Percentiles rank a stretch among this genome's conserved stretches.
phyloP scores from a whole-genome alignment of 2,888 invertebrate genomes.

The Fragum fragum region DNA sequence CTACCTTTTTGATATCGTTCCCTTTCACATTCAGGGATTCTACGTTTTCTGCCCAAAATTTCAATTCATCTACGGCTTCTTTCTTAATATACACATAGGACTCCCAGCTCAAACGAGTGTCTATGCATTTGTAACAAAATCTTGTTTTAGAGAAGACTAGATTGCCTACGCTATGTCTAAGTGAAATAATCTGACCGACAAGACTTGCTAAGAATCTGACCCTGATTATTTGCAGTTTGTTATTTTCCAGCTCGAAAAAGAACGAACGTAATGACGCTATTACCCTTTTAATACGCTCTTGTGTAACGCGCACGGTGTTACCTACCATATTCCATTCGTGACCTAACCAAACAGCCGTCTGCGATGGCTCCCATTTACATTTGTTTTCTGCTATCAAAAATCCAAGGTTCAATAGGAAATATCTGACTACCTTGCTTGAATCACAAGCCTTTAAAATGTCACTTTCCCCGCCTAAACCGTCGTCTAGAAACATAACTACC shows the following conservation, averaged over 20 bases:
- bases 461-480: constrained; percentile 29
- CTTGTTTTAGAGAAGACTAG: constrained; percentile 10
- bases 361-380: constrained; percentile 9
- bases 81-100: not conserved
- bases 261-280: not conserved
- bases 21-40: not conserved
- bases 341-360: constrained; percentile 22
- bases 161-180: constrained; percentile 22
- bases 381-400: constrained; percentile 34
- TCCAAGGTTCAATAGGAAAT: constrained; percentile 6
- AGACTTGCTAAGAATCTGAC: constrained; percentile 17
- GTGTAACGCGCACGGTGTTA: not conserved
- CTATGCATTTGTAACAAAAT: constrained; percentile 1
- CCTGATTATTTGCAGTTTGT: not conserved
- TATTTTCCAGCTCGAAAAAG: not conserved
- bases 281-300: not conserved
- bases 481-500: constrained; percentile 42
- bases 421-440: not conserved
- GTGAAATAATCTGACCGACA: constrained; percentile 33
- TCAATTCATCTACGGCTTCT: constrained; percentile 19
- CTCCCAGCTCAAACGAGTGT: constrained; percentile 19
- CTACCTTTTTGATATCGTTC: not conserved
- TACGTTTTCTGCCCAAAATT: constrained; percentile 26
- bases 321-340: constrained; percentile 19
- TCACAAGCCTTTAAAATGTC: not conserved